phyloP scores from a whole-genome alignment of 2,797 vertebrate genomes.

The Xenopus petersii region DNA sequence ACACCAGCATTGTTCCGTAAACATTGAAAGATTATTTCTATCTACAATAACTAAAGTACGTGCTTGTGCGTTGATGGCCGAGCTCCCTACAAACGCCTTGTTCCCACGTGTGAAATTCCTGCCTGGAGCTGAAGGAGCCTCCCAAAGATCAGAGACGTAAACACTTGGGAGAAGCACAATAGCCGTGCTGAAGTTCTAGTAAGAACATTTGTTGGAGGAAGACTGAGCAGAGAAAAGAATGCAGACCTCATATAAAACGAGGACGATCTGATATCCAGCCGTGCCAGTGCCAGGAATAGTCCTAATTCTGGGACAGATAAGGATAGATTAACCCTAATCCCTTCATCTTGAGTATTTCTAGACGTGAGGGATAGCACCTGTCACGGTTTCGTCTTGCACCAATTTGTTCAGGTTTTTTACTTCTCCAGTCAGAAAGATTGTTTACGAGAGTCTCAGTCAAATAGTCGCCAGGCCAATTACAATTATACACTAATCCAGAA shows the following conservation, averaged over 20 bases:
- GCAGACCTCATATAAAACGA: not conserved
- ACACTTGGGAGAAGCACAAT: not conserved
- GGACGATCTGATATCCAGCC: not conserved
- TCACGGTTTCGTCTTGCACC: not conserved
- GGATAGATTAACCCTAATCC: not conserved
- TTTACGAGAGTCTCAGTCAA: too few species aligned
- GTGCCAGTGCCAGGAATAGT: not conserved
- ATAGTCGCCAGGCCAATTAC: too few species aligned
- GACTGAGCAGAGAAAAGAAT: not conserved
- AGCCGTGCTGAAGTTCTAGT: not conserved
- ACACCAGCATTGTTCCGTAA: too few species aligned
- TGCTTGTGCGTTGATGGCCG: too few species aligned
- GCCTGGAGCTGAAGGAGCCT: too few species aligned
- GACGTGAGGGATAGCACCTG: fast-evolving
- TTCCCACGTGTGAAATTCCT: too few species aligned
- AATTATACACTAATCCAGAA: too few species aligned
- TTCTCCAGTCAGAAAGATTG: too few species aligned
- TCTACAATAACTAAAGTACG: too few species aligned
- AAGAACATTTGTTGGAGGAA: not conserved
- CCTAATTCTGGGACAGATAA: not conserved
- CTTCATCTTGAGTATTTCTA: not conserved
- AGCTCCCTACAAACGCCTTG: too few species aligned
- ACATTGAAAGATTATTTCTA: too few species aligned
- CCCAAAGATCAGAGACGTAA: not conserved
- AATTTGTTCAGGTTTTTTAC: too few species aligned